These are phyloP conservation scores for Diorhabda sublineata DNA, from an alignment of 1,140 invertebrate species.

Conservation along the genomic window DNA sequence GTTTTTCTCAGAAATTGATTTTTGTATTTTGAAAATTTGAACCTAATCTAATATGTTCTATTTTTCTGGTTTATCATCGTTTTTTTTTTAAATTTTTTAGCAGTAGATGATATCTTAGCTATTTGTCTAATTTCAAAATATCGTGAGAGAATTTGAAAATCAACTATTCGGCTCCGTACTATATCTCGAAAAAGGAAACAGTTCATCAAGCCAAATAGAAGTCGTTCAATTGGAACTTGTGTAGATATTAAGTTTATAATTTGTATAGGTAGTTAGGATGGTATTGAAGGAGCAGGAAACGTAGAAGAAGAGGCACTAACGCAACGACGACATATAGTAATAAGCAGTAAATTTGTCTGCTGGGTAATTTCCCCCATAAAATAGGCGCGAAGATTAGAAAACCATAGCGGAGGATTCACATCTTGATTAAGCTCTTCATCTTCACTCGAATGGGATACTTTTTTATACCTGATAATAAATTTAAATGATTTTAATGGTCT, in stretches of 20 bases:
- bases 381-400: conserved; percentile 12
- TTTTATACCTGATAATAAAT: conserved; percentile 9
- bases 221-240: conserved; percentile 6
- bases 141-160: too few relatives aligned
- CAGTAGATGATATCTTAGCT: too few relatives aligned
- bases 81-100: too few relatives aligned
- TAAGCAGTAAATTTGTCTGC: conserved; percentile 20
- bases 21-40: too few relatives aligned
- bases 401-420: conserved; percentile 11
- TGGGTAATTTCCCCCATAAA: conserved; percentile 15
- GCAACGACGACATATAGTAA: conserved; percentile 12
- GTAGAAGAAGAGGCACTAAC: conserved; percentile 10
- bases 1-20: too few relatives aligned
- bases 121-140: too few relatives aligned
- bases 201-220: conserved; percentile 9
- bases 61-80: too few relatives aligned
- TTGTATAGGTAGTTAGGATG: conserved; percentile 18
- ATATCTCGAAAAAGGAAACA: not conserved
- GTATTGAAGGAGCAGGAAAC: conserved; percentile 15
- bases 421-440: conserved; percentile 16
- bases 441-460: not conserved
- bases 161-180: not conserved
- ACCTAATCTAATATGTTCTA: too few relatives aligned
- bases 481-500: conserved; percentile 9
- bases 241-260: conserved; percentile 18